Evolutionary conservation across 2,797 vertebrate genomes (phyloP), one percentile per base, ranked within the genome.

Genomic region (Labeo calbasu): DNA sequence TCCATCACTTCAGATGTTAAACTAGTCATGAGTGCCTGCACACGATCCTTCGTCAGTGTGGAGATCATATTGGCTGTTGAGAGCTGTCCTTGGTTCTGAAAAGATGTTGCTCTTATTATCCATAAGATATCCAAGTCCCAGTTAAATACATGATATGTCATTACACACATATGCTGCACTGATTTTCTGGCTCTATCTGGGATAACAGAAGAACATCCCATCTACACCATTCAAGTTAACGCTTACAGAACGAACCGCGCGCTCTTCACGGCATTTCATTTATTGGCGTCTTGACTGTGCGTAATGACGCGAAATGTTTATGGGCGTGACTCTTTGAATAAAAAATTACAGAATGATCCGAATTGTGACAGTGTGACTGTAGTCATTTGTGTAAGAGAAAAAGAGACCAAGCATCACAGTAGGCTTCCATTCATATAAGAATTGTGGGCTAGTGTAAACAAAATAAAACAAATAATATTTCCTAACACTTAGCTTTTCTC

Each of bases 1-100:
- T 89, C 86, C 88, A 84, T 85, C 72, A 78, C 61, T 48, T 87
- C 79, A 12, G 86, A 86, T 28, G 88, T 84, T 50, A 89, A 77
- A 36, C 77, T 80, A 55, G 70, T 77, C 82, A 77, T 79, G 36
- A 85, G 43, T 71, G 66, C 79, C 25, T 85, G 85, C 72, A 81
- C 43, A 36, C 61, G 68, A 57, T 85, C 72, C 51, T 87, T 79
- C 25, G 19, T 81, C 55, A 75, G 61, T n/a, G 68, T 61, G 5
- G 81, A 73, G 48, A 80, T 85, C 84, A 87, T 87, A 6, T 25
- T 82, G 53, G 55, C 25, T 71, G 32, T 32, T 46, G 59, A 13
- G 57, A 61, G 28, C 83, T 86, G 72, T 83, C 85, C 77, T 32
- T 76, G 84, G 84, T 84, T 28, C 84, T 82, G 81, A 81, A 86